These are phyloP conservation scores for Indicator maculatus DNA, from an alignment of 2,113 vertebrate species.

Conservation along the genomic window DNA sequence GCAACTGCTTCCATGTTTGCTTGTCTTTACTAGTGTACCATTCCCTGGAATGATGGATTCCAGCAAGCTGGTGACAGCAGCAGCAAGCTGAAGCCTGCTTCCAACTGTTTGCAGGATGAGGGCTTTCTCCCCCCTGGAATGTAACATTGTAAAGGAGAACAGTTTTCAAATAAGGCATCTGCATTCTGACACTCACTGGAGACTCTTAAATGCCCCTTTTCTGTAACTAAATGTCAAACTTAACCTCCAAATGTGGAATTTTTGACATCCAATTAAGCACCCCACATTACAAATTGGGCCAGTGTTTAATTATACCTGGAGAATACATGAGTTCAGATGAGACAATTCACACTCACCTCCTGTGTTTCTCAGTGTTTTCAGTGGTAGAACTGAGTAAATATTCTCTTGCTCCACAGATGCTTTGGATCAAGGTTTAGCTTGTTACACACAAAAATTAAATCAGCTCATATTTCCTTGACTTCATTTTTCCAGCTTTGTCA, in stretches of 20 bases:
- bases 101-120: not conserved
- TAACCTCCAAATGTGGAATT: constrained; percentile 52
- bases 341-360: constrained; percentile 41
- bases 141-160: not conserved
- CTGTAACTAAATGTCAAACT: constrained; percentile 56
- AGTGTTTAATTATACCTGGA: constrained; percentile 34
- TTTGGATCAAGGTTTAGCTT: constrained; percentile 53
- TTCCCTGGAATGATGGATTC: constrained; percentile 17
- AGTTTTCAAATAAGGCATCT: constrained; percentile 37
- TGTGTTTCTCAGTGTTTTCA: constrained; percentile 19
- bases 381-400: constrained; percentile 44
- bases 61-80: constrained; percentile 1
- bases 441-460: constrained; percentile 59
- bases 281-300: not conserved
- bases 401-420: constrained; percentile 39
- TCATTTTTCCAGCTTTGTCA: constrained; percentile 69
- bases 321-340: constrained; percentile 30
- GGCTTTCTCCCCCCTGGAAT: constrained; percentile 42
- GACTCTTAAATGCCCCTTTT: constrained; percentile 53
- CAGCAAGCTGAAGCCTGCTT: constrained; percentile 43
- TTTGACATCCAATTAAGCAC: constrained; percentile 59
- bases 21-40: not conserved
- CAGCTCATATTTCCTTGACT: constrained; percentile 62
- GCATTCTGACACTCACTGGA: constrained; percentile 53
- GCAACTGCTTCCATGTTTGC: not conserved